Base-by-base conservation (phyloP, 2,888 invertebrate genomes). In the Eupelmus urozonus region DNA sequence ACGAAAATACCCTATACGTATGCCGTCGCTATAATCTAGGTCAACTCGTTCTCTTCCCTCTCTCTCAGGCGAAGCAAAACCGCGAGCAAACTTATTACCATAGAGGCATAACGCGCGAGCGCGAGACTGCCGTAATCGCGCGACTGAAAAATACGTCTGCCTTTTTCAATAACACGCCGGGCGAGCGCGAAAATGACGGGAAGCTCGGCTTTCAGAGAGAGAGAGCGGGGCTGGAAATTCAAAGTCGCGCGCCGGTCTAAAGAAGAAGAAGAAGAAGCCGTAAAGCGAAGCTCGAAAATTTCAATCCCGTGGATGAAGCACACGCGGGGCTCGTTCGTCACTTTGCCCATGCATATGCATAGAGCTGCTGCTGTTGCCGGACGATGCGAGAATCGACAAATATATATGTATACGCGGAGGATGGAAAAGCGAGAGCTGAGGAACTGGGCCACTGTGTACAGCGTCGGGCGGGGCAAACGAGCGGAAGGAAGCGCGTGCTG, bases 61-160 rank as follows among this genome's bases (percentile, higher is more conserved):
- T n/a, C n/a, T n/a, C n/a, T n/a, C n/a, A n/a, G n/a, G n/a, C 25
- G 13, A 49, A n/a, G 53, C 25, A 9, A 11, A 34, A 40, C 18
- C 55, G 40, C 29, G 27, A 23, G 29, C 59, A 59, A 70, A 70
- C 59, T 70, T 70, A 70, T 70, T 60, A 59, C 59, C 59, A 49
- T 29, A 18, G 16, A 29, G 29, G 2, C n/a, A 5, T 53, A 45
- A 49, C n/a, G n/a, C n/a, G n/a, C n/a, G 45, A 59, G 59, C 42
- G 60, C 40, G 40, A 70, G 59, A 70, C 70, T 59, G 49, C 29
- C 49, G 42, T 59, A 70, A 70, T 70, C 70, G 18, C 20, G 34
- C 20, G 55, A 65, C 51, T 65, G 51, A 29, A 69, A 69, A 69
- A 42, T 69, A 42, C n/a, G n/a, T 69, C n/a, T 55, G 25, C 55